phyloP scores from a whole-genome alignment of 1,140 invertebrate genomes.

The Aleiodes sp. region DNA sequence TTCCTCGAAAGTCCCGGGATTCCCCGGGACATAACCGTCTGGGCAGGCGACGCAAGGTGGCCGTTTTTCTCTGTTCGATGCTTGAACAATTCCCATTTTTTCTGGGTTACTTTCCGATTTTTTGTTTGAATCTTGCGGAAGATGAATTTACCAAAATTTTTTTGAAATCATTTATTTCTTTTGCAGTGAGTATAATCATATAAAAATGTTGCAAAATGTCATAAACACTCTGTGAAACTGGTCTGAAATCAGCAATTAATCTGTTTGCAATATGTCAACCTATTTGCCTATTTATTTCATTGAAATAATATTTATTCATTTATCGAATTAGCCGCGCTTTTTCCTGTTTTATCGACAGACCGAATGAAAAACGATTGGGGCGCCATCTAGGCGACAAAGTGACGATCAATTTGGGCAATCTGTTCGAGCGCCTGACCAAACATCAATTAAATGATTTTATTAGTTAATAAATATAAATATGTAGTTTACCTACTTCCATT shows the following conservation, averaged over 20 bases:
- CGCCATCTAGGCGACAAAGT: too few species aligned
- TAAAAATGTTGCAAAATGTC: background rate
- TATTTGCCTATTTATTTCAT: too few species aligned
- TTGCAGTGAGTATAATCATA: background rate
- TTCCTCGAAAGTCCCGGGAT: constrained; percentile 59
- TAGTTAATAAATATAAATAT: too few species aligned
- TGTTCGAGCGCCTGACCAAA: too few species aligned
- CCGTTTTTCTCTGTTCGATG: background rate
- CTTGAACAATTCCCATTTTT: constrained; percentile 26
- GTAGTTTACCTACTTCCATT: too few species aligned
- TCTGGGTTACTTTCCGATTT: background rate
- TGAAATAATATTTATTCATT: too few species aligned
- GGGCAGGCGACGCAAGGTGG: constrained; percentile 21
- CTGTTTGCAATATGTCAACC: too few species aligned
- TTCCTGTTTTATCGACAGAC: too few species aligned
- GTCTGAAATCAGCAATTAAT: background rate
- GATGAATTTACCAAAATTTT: background rate
- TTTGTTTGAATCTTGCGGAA: background rate
- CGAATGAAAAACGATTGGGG: too few species aligned
- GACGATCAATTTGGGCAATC: too few species aligned
- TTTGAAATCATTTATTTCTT: background rate
- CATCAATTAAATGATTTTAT: too few species aligned
- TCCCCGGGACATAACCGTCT: constrained; percentile 45
- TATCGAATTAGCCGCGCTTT: too few species aligned
- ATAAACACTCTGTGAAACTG: background rate